Percentiles rank a stretch among this genome's conserved stretches.
Evolutionary conservation across 2,113 vertebrate species (phyloP).

Genomic region (Apteryx owenii): DNA sequence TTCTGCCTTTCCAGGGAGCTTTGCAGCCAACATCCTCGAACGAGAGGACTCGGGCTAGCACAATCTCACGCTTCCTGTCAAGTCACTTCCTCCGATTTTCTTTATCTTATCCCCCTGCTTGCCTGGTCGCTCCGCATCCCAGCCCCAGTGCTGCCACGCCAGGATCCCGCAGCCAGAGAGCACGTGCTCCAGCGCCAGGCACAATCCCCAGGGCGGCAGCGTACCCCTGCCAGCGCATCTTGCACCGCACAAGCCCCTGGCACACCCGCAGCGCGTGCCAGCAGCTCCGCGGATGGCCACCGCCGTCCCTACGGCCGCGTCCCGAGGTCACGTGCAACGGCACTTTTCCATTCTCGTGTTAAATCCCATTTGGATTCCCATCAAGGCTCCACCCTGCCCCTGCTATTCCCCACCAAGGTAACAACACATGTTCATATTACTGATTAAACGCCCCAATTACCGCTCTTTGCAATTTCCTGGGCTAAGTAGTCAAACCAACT

Average conservation of each 20-base stretch:
- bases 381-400: background rate
- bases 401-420: background rate
- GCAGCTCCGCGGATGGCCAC: background rate
- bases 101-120: background rate
- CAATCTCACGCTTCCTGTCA: background rate
- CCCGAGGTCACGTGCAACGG: background rate
- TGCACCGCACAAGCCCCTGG: no score
- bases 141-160: background rate
- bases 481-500: background rate
- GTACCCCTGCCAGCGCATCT: no score
- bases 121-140: background rate
- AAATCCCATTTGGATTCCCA: background rate
- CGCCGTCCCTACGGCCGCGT: background rate
- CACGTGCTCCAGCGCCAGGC: no score
- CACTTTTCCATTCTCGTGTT: background rate
- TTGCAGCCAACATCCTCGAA: background rate
- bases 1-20: background rate
- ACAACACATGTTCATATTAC: background rate
- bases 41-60: background rate
- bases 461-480: background rate
- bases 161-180: no score
- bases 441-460: background rate
- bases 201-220: no score
- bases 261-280: no score
- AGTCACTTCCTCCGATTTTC: accelerated